Base-by-base conservation (phyloP, 2,888 invertebrate genomes). In the Hypercompe scribonia region DNA sequence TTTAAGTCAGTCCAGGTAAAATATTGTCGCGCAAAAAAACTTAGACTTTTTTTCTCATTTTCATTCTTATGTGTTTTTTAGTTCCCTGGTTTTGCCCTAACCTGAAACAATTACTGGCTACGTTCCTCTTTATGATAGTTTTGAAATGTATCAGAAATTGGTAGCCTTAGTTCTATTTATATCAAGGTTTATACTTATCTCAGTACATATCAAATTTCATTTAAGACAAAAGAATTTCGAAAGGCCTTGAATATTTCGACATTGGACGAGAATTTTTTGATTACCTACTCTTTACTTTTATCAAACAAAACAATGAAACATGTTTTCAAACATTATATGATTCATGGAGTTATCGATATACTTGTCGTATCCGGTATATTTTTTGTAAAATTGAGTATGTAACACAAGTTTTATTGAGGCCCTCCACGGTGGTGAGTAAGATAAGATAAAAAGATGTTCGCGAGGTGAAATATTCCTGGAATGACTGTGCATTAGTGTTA, bases 281-380 rank as follows among this genome's bases (percentile, higher is more conserved):
- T 66, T 66, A 61, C 58, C 18, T 31, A 65, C 18, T 33, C n/a
- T 34, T 28, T 39, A 10, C 33, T 39, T 65, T 73, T 65, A 73
- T 73, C 72, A 73, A 65, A 68, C 11, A 31, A 65, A 42, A 54
- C 72, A 73, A 69, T 42, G 72, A 64, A 39, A 68, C 33, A 42
- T 72, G 21, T 34, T 10, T 64, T 33, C 31, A 39, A 42, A 39
- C 71, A 61, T 71, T 39, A 10, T 61, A 54, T 71, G 71, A 71
- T 58, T 71, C 71, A 71, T 42, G 42, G 65, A 15, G 33, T 54
- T 54, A 36, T 64, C 42, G 18, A 42, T 46, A 28, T 36, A 28
- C 34, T 65, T 34, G 33, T 65, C 15, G 54, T 42, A 71, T 71
- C 65, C 70, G 46, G 65, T 39, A 58, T 54, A 54, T 65, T 39